Evolutionary conservation across 2,888 invertebrate genomes (phyloP), one percentile per base, ranked within the genome.

Genomic region (Pecten maximus): DNA sequence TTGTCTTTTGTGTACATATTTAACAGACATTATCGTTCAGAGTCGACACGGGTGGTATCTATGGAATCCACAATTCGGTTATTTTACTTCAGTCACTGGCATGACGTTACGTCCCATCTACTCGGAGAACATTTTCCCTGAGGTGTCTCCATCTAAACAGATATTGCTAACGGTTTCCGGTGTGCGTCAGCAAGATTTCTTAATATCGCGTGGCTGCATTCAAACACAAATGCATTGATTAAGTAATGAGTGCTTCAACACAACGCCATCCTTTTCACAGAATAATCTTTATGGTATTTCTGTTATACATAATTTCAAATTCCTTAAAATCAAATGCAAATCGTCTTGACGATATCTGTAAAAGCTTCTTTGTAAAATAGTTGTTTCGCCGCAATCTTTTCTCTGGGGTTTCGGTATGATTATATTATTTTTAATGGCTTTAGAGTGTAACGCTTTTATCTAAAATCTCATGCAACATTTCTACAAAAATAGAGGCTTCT

Each of bases 91-190:
- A 35, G 74, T 74, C 28, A 54, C 23, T 10, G 28, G 2, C 35
- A 28, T 74, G 28, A 74, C 15, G 74, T 74, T 0, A 74, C 10
- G 74, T 8, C 28, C 6, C 8, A 12, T 74, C 16, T 74, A 28
- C 74, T 4, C 10, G 12, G 0, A 0, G 74, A 35, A 35, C 35
- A 74, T 35, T 28, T 10, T 35, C 28, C 74, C 74, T 74, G 16
- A 19, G 35, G 35, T 74, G 35, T 28, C 35, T 6, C 23, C 6
- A 35, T 74, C 74, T 6, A 35, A 74, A 74, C 35, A 28, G 74
- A 74, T 74, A 35, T 74, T 35, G 74, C 6, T 74, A 74, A 74
- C 74, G 74, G 74, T 35, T 74, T 74, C 74, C 74, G 74, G 74
- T 74, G 35, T 74, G 44, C 12, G 35, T 74, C 74, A 35, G 74